phyloP scores from a whole-genome alignment of 2,113 vertebrate genomes.

The Gopherus flavomarginatus region DNA sequence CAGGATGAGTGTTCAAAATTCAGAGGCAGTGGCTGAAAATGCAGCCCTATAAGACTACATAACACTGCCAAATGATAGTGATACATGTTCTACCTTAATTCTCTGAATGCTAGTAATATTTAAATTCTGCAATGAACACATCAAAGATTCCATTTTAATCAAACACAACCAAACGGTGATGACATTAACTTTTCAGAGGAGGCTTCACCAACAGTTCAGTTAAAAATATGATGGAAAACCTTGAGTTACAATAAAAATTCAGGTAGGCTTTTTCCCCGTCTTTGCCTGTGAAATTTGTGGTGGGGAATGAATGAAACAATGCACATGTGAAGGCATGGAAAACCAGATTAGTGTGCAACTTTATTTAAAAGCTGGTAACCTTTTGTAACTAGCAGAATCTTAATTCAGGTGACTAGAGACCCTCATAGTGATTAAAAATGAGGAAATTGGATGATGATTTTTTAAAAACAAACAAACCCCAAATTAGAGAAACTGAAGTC shows the following conservation, averaged over 20 bases:
- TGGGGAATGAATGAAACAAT: conserved; percentile 33
- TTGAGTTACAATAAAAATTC: not conserved
- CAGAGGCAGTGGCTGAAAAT: not conserved
- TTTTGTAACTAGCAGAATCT: not conserved
- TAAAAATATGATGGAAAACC: not conserved
- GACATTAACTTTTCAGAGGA: not conserved
- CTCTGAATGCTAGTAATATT: not conserved
- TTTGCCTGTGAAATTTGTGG: conserved; percentile 52
- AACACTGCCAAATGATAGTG: conserved; percentile 46
- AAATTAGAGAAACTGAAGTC: not conserved
- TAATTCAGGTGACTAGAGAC: not conserved
- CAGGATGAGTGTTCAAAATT: conserved; percentile 29
- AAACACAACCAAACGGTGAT: not conserved
- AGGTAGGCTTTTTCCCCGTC: not conserved
- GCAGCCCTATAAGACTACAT: not conserved
- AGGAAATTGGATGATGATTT: not conserved
- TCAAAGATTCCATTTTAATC: not conserved
- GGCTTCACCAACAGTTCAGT: not conserved
- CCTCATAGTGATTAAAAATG: not conserved
- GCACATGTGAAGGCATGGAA: conserved; percentile 37
- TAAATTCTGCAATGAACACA: not conserved
- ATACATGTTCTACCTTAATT: conserved; percentile 26
- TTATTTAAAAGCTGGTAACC: conserved; percentile 28
- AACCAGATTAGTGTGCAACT: conserved; percentile 28
- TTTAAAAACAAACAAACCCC: not conserved